Evolutionary conservation across 2,888 invertebrate species (phyloP).

Genomic region (Caenorhabditis sp.): DNA sequence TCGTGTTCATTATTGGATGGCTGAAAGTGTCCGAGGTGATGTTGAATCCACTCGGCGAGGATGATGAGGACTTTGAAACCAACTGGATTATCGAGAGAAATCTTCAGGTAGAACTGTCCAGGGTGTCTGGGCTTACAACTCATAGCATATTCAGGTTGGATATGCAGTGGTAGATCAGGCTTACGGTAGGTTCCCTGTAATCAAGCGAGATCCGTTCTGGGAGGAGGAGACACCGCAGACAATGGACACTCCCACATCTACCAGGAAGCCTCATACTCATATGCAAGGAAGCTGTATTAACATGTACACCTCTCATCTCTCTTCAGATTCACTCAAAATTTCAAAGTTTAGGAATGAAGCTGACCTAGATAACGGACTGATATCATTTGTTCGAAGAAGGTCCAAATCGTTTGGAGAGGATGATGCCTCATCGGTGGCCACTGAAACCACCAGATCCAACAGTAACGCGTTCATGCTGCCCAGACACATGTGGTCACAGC

Average conservation of each 20-base stretch:
- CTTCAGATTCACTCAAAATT: too few species aligned
- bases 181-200: constrained; percentile 74
- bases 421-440: constrained; percentile 20
- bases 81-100: constrained; percentile 81
- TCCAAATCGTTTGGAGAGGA: constrained; percentile 45
- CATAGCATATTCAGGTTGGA: constrained; percentile 77
- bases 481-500: constrained; percentile 43
- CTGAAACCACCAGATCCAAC: constrained; percentile 31
- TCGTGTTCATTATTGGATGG: constrained; percentile 81
- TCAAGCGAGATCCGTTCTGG: constrained; percentile 74
- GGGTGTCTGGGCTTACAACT: too few species aligned
- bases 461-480: constrained; percentile 39
- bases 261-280: constrained; percentile 16
- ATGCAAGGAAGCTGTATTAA: constrained; percentile 63
- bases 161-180: constrained; percentile 78
- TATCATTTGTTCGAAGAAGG: constrained; percentile 46
- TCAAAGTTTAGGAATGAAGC: constrained; percentile 46
- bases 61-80: constrained; percentile 80
- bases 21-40: constrained; percentile 81
- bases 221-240: constrained; percentile 61
- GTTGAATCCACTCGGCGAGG: constrained; percentile 79
- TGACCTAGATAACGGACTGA: constrained; percentile 59
- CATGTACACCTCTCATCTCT: constrained; percentile 25
- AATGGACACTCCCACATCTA: constrained; percentile 41
- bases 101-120: constrained; percentile 67